phyloP scores from a whole-genome alignment of 2,888 invertebrate species.

The Spialia ferax region DNA sequence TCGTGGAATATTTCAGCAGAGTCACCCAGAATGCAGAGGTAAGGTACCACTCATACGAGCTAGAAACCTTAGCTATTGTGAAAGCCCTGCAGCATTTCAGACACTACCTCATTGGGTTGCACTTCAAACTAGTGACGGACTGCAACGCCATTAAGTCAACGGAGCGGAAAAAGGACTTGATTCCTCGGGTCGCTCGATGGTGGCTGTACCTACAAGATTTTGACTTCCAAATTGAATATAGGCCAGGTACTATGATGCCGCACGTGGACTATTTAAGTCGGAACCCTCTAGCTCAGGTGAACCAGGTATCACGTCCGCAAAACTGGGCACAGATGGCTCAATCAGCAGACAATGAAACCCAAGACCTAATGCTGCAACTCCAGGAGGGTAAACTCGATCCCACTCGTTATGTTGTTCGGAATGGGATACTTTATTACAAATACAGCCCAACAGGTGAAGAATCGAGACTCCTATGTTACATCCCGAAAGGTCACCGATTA shows the following conservation, averaged over 20 bases:
- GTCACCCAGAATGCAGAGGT: neutral
- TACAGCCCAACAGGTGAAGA: neutral
- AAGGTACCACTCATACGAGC: neutral
- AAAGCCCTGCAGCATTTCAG: neutral
- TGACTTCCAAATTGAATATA: neutral
- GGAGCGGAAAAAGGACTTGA: neutral
- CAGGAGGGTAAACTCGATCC: neutral
- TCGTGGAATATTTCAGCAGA: neutral
- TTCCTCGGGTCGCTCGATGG: neutral
- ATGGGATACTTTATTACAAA: neutral
- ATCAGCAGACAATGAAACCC: neutral
- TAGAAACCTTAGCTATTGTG: neutral
- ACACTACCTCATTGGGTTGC: neutral
- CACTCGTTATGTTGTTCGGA: neutral
- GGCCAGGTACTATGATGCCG: neutral
- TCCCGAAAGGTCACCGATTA: neutral
- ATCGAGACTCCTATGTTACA: neutral
- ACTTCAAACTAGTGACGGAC: neutral
- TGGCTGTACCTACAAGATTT: neutral
- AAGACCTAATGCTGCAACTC: neutral
- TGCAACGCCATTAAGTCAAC: neutral
- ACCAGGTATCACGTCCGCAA: neutral
- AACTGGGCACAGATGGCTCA: slow-evolving; percentile 3
- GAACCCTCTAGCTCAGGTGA: neutral
- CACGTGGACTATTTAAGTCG: neutral